Percentiles rank a stretch among this genome's conserved stretches.
These are phyloP conservation scores for Cancer borealis DNA, from an alignment of 2,888 invertebrate species.

Conservation along the genomic window DNA sequence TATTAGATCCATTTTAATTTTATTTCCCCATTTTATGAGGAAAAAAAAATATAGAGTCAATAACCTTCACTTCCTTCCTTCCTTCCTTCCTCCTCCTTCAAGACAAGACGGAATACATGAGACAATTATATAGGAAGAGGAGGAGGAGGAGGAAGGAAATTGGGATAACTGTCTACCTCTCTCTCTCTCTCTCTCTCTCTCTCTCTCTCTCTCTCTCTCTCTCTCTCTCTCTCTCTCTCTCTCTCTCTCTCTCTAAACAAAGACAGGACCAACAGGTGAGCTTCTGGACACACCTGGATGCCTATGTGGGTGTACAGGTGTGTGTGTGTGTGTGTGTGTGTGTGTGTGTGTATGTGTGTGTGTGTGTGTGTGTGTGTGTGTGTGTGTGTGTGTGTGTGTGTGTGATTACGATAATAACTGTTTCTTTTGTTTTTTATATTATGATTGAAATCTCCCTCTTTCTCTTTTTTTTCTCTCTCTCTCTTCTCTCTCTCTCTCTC, in stretches of 20 bases:
- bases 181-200: neutral
- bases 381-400: slow-evolving; percentile 42
- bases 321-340: slow-evolving; percentile 9
- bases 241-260: slow-evolving; percentile 12
- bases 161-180: neutral
- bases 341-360: slow-evolving; percentile 42
- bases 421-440: neutral
- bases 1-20: neutral
- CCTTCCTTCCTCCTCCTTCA: neutral
- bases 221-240: slow-evolving; percentile 37
- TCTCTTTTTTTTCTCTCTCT: too few species aligned
- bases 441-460: neutral
- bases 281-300: neutral
- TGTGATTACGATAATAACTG: neutral
- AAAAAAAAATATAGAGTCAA: neutral
- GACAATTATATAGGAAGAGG: neutral
- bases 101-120: neutral
- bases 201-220: slow-evolving; percentile 26
- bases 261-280: neutral
- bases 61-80: neutral
- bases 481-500: too few species aligned
- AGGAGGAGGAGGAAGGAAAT: slow-evolving; percentile 12
- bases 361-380: slow-evolving; percentile 26
- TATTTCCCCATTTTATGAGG: neutral
- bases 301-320: slow-evolving; percentile 26